Percentiles rank a stretch among this genome's conserved stretches.
phyloP scores from a whole-genome alignment of 2,797 vertebrate genomes.

The Micrastur ruficollis region DNA sequence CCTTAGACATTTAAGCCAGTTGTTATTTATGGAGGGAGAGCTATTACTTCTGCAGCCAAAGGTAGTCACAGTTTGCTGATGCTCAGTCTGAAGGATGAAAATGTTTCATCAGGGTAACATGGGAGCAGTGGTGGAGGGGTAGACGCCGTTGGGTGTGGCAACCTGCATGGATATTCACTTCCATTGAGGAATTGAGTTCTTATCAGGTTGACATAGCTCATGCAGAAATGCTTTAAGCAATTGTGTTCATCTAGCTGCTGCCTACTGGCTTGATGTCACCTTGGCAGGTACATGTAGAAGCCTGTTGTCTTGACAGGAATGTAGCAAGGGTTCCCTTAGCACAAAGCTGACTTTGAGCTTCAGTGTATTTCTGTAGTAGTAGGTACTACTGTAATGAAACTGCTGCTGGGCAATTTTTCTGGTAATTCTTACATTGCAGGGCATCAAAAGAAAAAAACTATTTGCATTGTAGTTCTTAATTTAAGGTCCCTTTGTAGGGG shows the following conservation, averaged over 20 bases:
- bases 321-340: background rate
- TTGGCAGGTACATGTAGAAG: background rate
- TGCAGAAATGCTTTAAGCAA: background rate
- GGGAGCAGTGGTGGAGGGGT: background rate
- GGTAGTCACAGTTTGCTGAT: background rate
- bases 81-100: background rate
- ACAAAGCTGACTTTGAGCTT: background rate
- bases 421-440: background rate
- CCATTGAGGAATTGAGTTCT: background rate
- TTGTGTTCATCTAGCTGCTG: background rate
- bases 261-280: background rate
- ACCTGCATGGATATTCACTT: fast-evolving
- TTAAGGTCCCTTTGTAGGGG: background rate
- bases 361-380: background rate
- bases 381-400: background rate
- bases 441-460: background rate
- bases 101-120: background rate
- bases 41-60: background rate
- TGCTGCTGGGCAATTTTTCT: background rate
- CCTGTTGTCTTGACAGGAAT: background rate
- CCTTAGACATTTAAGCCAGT: background rate
- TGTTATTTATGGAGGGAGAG: background rate
- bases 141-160: background rate
- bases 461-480: background rate
- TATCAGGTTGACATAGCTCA: background rate